Evolutionary conservation across 2,113 vertebrate species (phyloP).

Genomic region (Salvator merianae): DNA sequence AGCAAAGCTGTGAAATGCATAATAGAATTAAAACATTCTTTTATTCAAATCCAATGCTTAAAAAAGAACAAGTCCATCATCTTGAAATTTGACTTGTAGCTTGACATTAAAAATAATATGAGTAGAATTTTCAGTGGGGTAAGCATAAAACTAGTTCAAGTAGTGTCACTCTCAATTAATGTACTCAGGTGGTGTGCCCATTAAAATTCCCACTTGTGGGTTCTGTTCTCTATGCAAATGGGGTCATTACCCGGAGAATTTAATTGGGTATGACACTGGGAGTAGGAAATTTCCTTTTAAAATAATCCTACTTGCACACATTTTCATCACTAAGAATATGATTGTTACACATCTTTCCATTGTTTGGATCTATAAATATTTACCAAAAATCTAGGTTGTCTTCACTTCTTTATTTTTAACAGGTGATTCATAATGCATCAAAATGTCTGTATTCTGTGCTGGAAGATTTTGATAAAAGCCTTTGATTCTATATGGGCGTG

Average conservation of each 20-base stretch:
- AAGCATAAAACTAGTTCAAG: conserved; percentile 89
- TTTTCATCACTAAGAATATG: conserved; percentile 78
- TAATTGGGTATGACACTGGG: conserved; percentile 94
- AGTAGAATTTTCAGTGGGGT: conserved; percentile 88
- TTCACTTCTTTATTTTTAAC: conserved; percentile 60
- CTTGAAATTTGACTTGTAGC: conserved; percentile 88
- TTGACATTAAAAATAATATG: conserved; percentile 92
- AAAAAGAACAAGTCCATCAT: conserved; percentile 90
- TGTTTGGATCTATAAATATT: conserved; percentile 81
- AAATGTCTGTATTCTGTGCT: conserved; percentile 50
- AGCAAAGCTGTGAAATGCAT: conserved; percentile 77
- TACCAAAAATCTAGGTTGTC: conserved; percentile 69
- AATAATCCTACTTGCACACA: conserved; percentile 87
- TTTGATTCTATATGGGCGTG: conserved; percentile 35
- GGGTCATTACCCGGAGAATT: conserved; percentile 91
- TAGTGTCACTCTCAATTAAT: conserved; percentile 95
- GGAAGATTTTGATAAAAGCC: conserved; percentile 43
- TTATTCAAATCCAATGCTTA: conserved; percentile 86
- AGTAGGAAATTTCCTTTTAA: conserved; percentile 82
- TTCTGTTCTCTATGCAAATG: conserved; percentile 92
- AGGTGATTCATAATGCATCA: conserved; percentile 66
- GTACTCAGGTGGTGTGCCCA: conserved; percentile 89
- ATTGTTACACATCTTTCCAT: conserved; percentile 75
- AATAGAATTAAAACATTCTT: conserved; percentile 78
- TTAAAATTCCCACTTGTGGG: conserved; percentile 90